Evolutionary conservation across 2,888 invertebrate genomes (phyloP), one percentile per base, ranked within the genome.

Genomic region (Lumbricus terrestris): DNA sequence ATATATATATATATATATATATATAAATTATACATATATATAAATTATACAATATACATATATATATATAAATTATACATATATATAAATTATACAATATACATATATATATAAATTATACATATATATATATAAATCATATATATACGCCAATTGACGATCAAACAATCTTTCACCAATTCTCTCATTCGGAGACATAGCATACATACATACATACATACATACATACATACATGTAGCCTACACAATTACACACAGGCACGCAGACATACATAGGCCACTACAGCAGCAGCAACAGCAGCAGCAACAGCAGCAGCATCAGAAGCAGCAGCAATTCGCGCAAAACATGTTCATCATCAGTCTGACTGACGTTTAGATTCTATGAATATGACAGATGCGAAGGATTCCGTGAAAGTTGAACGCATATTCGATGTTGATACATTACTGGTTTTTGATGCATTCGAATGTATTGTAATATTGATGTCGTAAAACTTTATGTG

Each of bases 401-500:
- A 69, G 47, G n/a, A 3, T 69, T 69, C 69, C 69, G 69, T n/a
- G 69, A 69, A n/a, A 5, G 69, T 69, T n/a, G 69, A n/a, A 69
- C 69, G 69, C 69, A 69, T 29, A n/a, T n/a, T 69, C 29, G 69
- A 69, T 69, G n/a, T 69, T n/a, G 29, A n/a, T n/a, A 69, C n/a
- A 69, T 69, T 6, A 29, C 29, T 69, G 69, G 0, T n/a, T 29
- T n/a, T n/a, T 69, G 69, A 69, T n/a, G 69, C 69, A n/a, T n/a
- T n/a, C 69, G 69, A n/a, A 69, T 16, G 69, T 69, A 69, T 69
- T 69, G n/a, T 69, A 69, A n/a, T 69, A 69, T n/a, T 54, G 54
- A 54, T 13, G 37, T 85, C 85, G 23, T 85, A 85, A 34, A 85
- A 85, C 34, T 85, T 85, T 85, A 85, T 85, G 85, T 20, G 85